Evolutionary conservation across 2,797 vertebrate species (phyloP), one percentile per base, ranked within the genome.

Genomic region (Coregonus suidteri): DNA sequence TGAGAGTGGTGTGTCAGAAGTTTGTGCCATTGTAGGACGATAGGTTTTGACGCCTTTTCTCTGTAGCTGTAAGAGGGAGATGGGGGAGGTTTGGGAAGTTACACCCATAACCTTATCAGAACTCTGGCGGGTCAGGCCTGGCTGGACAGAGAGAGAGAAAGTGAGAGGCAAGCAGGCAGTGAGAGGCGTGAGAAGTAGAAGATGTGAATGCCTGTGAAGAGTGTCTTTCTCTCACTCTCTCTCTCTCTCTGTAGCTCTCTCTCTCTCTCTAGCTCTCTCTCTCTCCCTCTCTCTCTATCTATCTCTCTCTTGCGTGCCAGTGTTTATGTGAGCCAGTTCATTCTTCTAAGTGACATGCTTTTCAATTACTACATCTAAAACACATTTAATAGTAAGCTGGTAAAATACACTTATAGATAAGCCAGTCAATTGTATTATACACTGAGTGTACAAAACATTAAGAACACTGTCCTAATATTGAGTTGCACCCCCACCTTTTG

Each of bases 231-330:
- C 3, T 2, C 7, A 3, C 41, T 54, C 37, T 47, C 31, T 15
- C 72, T 52, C 75, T 56, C 67, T 74, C 31, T 34, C 31, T 34
- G 2, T 34, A 2, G 2, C 31, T 34, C 31, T 34, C 31, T 34
- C 31, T 34, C 31, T 34, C 31, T 34, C 31, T 51, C 30, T n/a
- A 74, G 18, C 18, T 65, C 59, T 34, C 66, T 81, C 82, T 83
- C 65, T 75, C 74, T 79, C 52, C 69, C 75, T 52, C 74, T 34
- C 31, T 82, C 77, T 79, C 35, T 2, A 1, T 56, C 73, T 71
- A 14, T 66, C 68, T 73, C 35, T 75, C 7, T 62, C 52, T 74
- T 41, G 9, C 30, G 9, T 67, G 30, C 41, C 67, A 52, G 47
- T 74, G 1, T 68, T 4, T 14, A 15, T 18, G 13, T 67, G 11